Conservation (phyloP, 1,140 invertebrate genomes). For the Aphaenogaster rudis region DNA sequence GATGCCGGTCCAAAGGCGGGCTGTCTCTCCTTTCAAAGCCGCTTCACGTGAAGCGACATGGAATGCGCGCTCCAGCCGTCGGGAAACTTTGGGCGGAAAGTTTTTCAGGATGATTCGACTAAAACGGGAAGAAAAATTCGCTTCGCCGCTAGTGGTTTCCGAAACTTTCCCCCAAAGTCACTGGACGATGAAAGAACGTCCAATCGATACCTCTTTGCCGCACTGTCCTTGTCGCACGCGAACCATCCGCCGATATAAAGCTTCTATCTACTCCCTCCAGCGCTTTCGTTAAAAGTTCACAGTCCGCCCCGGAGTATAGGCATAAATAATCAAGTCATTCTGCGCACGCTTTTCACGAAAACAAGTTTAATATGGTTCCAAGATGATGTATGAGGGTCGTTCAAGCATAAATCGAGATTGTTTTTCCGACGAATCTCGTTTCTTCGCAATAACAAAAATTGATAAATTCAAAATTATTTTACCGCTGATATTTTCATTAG, state of each 20-base stretch:
- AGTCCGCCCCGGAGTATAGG: constrained; percentile 23
- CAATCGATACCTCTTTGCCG: constrained; percentile 62
- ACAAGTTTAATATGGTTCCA: constrained; percentile 48
- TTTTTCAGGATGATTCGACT: constrained; percentile 59
- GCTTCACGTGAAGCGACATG: constrained; percentile 37
- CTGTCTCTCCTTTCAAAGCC: constrained; percentile 55
- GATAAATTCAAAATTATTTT: neutral
- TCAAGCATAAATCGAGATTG: constrained; percentile 25
- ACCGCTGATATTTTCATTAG: neutral
- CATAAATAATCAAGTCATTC: constrained; percentile 61
- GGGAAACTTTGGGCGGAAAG: constrained; percentile 44
- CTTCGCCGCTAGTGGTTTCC: constrained; percentile 52
- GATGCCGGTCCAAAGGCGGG: constrained; percentile 27
- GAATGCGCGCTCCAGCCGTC: constrained; percentile 38
- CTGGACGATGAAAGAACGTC: constrained; percentile 54
- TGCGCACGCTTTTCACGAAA: constrained; percentile 42
- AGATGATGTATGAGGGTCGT: constrained; percentile 8
- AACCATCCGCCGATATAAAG: constrained; percentile 31
- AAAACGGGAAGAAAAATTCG: constrained; percentile 68
- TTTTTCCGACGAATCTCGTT: constrained; percentile 8
- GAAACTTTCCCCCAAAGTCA: constrained; percentile 55
- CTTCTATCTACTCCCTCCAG: constrained; percentile 35
- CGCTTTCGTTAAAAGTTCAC: constrained; percentile 61
- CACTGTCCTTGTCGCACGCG: constrained; percentile 12
- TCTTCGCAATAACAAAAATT: neutral